A percentile compares a stretch with the other conserved stretches of the same genome.
phyloP scores from a whole-genome alignment of 2,113 vertebrate genomes.

The Pelusios castaneus region DNA sequence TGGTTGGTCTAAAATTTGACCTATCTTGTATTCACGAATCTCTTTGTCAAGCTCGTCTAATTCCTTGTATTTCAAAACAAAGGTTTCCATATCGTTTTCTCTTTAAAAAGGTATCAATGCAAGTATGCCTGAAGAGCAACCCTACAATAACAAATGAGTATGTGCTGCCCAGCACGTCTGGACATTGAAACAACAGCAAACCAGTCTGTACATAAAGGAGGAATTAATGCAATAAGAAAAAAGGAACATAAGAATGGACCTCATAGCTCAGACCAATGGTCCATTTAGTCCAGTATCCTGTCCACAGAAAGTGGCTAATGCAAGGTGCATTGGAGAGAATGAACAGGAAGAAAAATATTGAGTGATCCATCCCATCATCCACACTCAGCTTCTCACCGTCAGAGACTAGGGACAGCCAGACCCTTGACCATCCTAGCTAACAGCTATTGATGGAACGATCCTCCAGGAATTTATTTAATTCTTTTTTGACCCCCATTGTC shows the following conservation, averaged over 20 bases:
- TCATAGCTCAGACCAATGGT: no score
- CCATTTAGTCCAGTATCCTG: no score
- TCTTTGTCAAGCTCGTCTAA: neutral
- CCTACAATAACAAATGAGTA: neutral
- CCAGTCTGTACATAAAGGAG: neutral
- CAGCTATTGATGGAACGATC: no score
- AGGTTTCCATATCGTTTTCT: neutral
- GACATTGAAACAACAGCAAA: neutral
- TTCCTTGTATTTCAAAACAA: neutral
- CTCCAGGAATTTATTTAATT: no score
- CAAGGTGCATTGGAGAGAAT: no score
- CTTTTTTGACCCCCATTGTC: no score
- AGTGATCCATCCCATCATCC: neutral
- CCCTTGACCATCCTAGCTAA: no score
- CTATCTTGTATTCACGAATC: neutral
- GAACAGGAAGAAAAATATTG: neutral
- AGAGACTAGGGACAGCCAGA: no score
- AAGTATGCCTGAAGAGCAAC: neutral
- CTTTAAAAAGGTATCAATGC: slow-evolving; percentile 17
- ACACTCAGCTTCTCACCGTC: no score
- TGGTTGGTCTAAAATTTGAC: no score
- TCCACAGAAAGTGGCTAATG: no score
- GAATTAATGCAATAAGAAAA: neutral
- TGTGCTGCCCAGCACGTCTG: slow-evolving; percentile 4
- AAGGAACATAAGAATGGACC: neutral